phyloP scores from a whole-genome alignment of 2,113 vertebrate species.

The Zosterops pallidus region DNA sequence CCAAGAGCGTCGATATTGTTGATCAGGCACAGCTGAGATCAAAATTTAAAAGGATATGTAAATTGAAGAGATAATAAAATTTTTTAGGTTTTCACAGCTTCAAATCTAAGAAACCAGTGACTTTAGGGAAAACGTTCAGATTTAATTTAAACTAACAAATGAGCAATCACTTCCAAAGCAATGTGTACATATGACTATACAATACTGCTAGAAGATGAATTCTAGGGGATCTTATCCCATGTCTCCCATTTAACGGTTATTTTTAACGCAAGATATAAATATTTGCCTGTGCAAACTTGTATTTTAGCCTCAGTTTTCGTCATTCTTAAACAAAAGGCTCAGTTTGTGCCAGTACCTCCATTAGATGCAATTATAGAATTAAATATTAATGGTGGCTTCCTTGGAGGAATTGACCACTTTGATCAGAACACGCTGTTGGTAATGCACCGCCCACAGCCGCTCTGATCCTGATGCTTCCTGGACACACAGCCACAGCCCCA shows the following conservation, averaged over 20 bases:
- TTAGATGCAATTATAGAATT: slow-evolving; percentile 80
- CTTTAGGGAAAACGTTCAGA: background rate
- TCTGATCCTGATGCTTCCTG: background rate
- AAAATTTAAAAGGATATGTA: background rate
- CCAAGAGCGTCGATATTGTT: background rate
- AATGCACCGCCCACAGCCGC: slow-evolving; percentile 32
- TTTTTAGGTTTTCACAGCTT: background rate
- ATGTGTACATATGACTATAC: background rate
- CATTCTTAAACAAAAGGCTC: slow-evolving; percentile 39
- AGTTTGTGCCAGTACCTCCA: slow-evolving; percentile 58
- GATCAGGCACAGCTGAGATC: background rate
- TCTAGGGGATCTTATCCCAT: background rate
- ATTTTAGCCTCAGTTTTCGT: background rate
- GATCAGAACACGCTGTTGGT: slow-evolving; percentile 33
- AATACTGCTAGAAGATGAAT: background rate
- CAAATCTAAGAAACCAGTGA: background rate
- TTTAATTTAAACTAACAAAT: background rate
- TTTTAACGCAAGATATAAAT: slow-evolving; percentile 15
- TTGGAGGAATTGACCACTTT: slow-evolving; percentile 60
- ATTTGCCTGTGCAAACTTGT: slow-evolving; percentile 41
- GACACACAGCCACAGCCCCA: background rate
- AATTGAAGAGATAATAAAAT: background rate
- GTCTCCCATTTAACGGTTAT: background rate
- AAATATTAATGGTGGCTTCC: slow-evolving; percentile 82
- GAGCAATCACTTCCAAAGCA: background rate